Base-by-base conservation (phyloP, 2,888 invertebrate species). In the Megamerina dolium region DNA sequence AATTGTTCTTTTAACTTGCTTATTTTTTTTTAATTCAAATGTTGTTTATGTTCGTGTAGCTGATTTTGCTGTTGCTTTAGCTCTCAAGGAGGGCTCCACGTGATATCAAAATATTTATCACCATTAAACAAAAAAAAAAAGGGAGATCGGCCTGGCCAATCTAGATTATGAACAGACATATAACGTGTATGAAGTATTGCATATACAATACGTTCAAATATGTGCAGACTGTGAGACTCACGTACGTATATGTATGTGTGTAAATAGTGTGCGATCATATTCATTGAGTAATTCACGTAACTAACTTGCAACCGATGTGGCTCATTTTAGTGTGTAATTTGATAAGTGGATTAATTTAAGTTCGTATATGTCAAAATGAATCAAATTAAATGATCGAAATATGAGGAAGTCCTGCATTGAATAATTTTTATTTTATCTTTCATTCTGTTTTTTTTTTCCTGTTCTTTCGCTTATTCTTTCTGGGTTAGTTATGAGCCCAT, bases 81-180 rank as follows among this genome's bases (percentile, higher is more conserved):
- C n/a, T n/a, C n/a, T n/a, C 31, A 9, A 10, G 13, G 14, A 10
- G 13, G 9, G 13, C 31, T 32, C 32, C 26, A 23, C 31, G 26
- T 42, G 42, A 42, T 42, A 42, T 42, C 37, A 36, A 42, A 16
- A 42, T 33, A 42, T 42, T 42, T 42, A 42, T 42, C 42, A 37
- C 42, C 37, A 42, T 42, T 42, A n/a, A n/a, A n/a, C n/a, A n/a
- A n/a, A n/a, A n/a, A n/a, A n/a, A n/a, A n/a, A 42, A 37, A 42
- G 37, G 26, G 5, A 30, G 36, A 42, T 42, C 30, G 42, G 12
- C 23, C 13, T 37, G 23, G n/a, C 10, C 21, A 21, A n/a, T n/a
- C n/a, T n/a, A 17, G 34, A 27, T 9, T 27, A 13, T 4, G 9
- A 5, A 12, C 9, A 21, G 19, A 12, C 16, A 14, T 10, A 13